Base-by-base conservation (phyloP, 2,797 vertebrate species). In the Dryobates pubescens region DNA sequence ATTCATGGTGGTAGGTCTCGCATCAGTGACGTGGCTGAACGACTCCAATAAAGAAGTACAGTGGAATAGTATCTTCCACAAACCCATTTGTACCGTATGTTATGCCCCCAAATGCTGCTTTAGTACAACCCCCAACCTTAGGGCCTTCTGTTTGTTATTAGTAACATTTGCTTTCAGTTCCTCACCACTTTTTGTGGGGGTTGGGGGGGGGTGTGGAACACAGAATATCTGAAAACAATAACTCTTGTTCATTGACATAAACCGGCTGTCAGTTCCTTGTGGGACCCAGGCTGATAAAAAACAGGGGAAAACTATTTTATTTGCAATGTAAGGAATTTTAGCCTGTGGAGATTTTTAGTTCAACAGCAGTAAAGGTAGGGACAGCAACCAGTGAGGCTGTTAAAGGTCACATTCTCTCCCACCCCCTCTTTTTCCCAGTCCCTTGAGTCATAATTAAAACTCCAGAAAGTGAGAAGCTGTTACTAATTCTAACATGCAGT, bases 261-360 rank as follows among this genome's bases (percentile, higher is more conserved):
- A 98, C 98, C 96, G 98, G 96, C 97, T 98, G 98, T 97, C 92
- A 96, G 96, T 97, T 98, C 98, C 98, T 98, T 96, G 92, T 97
- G 98, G 98, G 98, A 98, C 96, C 92, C 54, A 41, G 81, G 92
- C 97, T 98, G 98, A 99, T 98, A 98, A 98, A 99, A 99, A 98
- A 88, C 98, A 98, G 98, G 97, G 97, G 95, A 98, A 98, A 98
- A 98, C 95, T 90, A 96, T 98, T 98, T 98, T 98, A 98, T 98
- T 98, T 97, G 97, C 97, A 97, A 98, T 98, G 97, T 96, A 97
- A 98, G 96, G 98, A 98, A 98, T 98, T 98, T 98, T 97, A 95
- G 97, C 98, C 98, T 97, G 97, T 98, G 97, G 97, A 98, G 97
- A 86, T 97, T 97, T 92, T 96, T 86, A 95, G 96, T 96, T 97